These are phyloP conservation scores for Leptinotarsa lineolata DNA, from an alignment of 1,140 invertebrate genomes.

Conservation along the genomic window DNA sequence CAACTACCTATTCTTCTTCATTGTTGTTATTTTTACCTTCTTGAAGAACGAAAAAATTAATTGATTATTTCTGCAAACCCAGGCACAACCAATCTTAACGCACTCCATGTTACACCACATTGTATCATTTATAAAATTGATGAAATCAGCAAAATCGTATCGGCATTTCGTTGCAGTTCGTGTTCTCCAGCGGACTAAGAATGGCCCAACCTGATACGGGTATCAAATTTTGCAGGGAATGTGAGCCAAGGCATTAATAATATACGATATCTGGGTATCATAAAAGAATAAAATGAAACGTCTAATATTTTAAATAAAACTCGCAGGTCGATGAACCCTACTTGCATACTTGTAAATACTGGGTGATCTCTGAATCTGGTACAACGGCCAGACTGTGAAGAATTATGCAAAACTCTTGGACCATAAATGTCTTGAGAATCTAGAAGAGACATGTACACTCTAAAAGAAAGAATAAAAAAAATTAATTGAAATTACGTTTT, in stretches of 20 bases:
- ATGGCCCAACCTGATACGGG: constrained; percentile 13
- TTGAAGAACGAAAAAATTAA: too few species aligned
- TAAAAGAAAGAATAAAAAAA: too few species aligned
- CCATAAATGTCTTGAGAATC: too few species aligned
- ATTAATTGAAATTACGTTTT: too few species aligned
- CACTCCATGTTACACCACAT: background rate
- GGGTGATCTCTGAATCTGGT: too few species aligned
- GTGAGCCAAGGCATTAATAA: constrained; percentile 21
- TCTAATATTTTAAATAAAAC: background rate
- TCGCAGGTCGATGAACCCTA: background rate
- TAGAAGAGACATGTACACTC: too few species aligned
- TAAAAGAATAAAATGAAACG: constrained; percentile 16
- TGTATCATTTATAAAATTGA: constrained; percentile 4
- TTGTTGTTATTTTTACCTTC: too few species aligned
- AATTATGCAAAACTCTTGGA: too few species aligned
- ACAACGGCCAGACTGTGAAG: too few species aligned
- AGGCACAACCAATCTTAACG: background rate
- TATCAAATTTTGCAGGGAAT: constrained; percentile 6
- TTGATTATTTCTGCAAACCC: too few species aligned
- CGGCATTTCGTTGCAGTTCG: background rate
- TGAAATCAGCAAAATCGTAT: constrained; percentile 2
- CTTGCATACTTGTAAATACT: background rate
- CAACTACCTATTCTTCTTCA: too few species aligned
- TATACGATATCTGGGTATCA: constrained; percentile 15
- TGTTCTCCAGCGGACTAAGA: background rate